A percentile compares a stretch with the other conserved stretches of the same genome.
Conservation (phyloP, 2,113 vertebrate genomes). For the Erinaceus europaeus region DNA sequence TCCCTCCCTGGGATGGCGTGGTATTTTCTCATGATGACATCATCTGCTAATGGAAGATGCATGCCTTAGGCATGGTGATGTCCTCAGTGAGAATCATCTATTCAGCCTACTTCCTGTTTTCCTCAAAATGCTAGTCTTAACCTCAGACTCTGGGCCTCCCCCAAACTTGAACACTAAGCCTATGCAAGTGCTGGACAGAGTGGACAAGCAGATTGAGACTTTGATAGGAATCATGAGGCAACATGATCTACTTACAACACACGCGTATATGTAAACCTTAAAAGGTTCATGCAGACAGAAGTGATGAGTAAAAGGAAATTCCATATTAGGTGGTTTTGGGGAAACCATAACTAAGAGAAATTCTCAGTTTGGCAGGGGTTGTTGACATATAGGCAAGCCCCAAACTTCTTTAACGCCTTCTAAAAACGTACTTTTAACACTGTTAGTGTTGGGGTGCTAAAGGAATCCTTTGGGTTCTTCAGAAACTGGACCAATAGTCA, state of each 20-base stretch:
- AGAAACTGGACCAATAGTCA: no score
- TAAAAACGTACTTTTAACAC: not conserved
- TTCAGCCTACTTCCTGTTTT: not conserved
- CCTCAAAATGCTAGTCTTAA: not conserved
- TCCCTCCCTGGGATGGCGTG: not conserved
- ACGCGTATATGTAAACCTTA: not conserved
- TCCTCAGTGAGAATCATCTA: not conserved
- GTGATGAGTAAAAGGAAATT: not conserved
- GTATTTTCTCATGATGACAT: not conserved
- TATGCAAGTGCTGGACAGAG: not conserved
- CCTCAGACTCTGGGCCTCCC: not conserved
- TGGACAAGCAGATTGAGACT: not conserved
- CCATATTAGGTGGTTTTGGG: not conserved
- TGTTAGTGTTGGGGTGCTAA: no score
- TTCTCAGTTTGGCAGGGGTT: not conserved
- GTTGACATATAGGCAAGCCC: not conserved
- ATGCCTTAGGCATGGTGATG: not conserved
- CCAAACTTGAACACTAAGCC: not conserved
- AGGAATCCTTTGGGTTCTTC: no score
- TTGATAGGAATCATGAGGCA: not conserved
- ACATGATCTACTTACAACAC: not conserved
- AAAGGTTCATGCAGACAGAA: not conserved
- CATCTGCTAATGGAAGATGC: not conserved
- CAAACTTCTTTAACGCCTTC: not conserved
- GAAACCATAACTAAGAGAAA: not conserved